A percentile compares a stretch with the other conserved stretches of the same genome.
Conservation (phyloP, 2,113 vertebrate species). For the Clarias magur region DNA sequence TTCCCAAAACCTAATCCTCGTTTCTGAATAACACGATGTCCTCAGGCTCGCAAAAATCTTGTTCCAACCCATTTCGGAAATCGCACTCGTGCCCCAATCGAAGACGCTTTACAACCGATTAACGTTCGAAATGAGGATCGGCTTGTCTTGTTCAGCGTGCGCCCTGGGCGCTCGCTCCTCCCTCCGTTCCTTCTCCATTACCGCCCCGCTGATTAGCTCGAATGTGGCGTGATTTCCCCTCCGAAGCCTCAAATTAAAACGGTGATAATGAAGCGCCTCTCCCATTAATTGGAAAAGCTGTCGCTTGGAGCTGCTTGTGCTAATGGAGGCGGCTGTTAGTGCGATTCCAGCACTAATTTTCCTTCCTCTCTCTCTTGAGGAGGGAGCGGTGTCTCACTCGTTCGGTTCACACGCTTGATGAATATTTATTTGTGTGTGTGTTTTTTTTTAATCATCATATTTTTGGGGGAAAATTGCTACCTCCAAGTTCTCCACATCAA, state of each 20-base stretch:
- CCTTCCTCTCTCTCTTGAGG: not conserved
- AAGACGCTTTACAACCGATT: constrained; percentile 17
- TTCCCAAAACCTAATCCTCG: too few relatives aligned
- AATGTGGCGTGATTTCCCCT: constrained; percentile 21
- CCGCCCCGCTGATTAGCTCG: constrained; percentile 26
- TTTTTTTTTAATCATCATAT: not conserved
- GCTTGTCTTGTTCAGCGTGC: not conserved
- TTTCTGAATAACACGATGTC: not conserved
- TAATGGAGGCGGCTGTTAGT: constrained; percentile 30
- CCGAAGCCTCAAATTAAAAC: constrained; percentile 31
- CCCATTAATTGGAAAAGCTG: constrained; percentile 38
- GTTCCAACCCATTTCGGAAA: not conserved
- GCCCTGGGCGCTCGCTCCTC: constrained; percentile 17
- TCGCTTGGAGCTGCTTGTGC: constrained; percentile 28
- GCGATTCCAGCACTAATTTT: not conserved
- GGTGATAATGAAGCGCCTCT: constrained; percentile 32
- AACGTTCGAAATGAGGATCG: not conserved
- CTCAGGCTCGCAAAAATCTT: not conserved
- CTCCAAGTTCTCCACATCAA: not conserved
- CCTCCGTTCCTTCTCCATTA: constrained; percentile 26
- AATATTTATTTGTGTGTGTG: not conserved
- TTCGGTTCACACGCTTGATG: not conserved
- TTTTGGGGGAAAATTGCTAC: not conserved
- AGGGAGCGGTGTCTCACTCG: not conserved
- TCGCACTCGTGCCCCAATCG: not conserved